Evolutionary conservation across 2,113 vertebrate species (phyloP).

Genomic region (Oceanites oceanicus): DNA sequence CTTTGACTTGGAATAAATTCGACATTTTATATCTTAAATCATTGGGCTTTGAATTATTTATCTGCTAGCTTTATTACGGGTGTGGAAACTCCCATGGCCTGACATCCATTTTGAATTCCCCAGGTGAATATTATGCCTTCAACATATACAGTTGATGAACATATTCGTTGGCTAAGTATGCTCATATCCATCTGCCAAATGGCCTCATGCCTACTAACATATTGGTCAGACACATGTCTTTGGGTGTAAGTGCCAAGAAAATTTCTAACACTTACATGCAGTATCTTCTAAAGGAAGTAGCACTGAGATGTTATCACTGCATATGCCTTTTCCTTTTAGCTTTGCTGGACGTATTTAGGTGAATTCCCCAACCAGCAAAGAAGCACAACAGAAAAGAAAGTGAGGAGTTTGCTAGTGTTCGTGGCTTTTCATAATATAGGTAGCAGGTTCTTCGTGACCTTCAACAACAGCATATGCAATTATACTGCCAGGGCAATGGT

Average conservation of each 20-base stretch:
- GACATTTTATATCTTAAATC: background rate
- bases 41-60: background rate
- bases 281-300: background rate
- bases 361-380: background rate
- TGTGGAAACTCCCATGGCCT: background rate
- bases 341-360: background rate
- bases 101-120: background rate
- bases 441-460: background rate
- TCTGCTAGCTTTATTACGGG: background rate
- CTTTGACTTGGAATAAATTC: background rate
- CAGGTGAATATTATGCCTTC: conserved; percentile 27
- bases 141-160: background rate
- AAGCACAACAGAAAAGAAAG: background rate
- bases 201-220: conserved; percentile 29
- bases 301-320: background rate
- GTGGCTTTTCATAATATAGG: conserved; percentile 1
- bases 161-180: conserved; percentile 8
- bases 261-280: background rate
- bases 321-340: background rate
- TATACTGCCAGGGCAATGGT: background rate
- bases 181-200: conserved; percentile 23
- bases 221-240: conserved; percentile 39
- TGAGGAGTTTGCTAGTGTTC: background rate
- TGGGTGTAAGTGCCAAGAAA: background rate
- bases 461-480: background rate